Evolutionary conservation across 2,888 invertebrate genomes (phyloP), one percentile per base, ranked within the genome.

Genomic region (Cotesia congregata): DNA sequence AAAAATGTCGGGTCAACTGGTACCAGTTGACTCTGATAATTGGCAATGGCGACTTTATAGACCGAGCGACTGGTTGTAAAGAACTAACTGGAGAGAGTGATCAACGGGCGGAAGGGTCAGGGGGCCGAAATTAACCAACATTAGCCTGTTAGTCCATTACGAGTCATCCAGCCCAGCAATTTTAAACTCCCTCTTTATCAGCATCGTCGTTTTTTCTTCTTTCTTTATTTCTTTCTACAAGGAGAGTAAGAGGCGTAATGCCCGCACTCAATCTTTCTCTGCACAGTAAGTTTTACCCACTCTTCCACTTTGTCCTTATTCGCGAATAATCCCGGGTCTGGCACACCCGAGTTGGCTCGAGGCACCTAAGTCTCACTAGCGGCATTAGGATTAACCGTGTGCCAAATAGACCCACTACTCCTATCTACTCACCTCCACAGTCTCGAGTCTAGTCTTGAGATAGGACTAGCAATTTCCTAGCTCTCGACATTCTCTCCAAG

Each of bases 11-110:
- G 87, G 87, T 87, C 86, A 87, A 86, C 84, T 85, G 82, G 85
- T 84, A 84, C 86, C 85, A 86, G 85, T 87, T 87, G 86, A 87
- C 87, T 86, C 83, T 83, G 85, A 85, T 87, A 87, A 86, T 87
- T 85, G 85, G 83, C 81, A 78, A 75, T 41, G 62, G 64, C 64
- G 73, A 77, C 70, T 70, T 64, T 6, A 70, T 64, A 64, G 41
- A 69, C 69, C 30, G 59, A 69, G 59, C 62, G 70, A 68, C 6
- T n/a, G 74, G 72, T 15, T n/a, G n/a, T 38, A 60, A n/a, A 60
- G 70, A 39, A 41, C 30, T 30, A 3, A 30, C 30, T 30, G 30
- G 59, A 67, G 50, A 67, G 73, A 73, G 71, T 72, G 72, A 59
- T 62, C 71, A 72, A 74, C 67, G 78, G 76, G 86, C 83, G 85